Conservation (phyloP, 2,888 invertebrate species). For the Timema podura region DNA sequence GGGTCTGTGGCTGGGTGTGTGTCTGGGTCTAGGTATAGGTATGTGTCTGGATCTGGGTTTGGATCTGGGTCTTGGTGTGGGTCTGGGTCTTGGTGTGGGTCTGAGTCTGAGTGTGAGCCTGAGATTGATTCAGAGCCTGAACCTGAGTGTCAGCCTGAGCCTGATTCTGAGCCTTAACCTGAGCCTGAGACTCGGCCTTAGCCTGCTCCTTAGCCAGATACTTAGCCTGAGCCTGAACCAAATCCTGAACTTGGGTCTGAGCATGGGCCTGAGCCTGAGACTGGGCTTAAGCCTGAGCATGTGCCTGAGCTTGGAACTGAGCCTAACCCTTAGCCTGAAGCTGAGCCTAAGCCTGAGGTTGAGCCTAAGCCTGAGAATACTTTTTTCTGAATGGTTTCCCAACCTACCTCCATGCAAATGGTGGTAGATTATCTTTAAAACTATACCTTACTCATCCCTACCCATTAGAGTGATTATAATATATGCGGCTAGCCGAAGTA, state of each 20-base stretch:
- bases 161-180: slow-evolving; percentile 33
- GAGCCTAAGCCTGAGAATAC: slow-evolving; percentile 26
- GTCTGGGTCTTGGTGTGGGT: too few species aligned
- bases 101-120: background rate
- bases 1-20: slow-evolving; percentile 31
- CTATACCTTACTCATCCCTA: too few species aligned
- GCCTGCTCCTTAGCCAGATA: too few species aligned
- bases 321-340: background rate
- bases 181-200: slow-evolving; percentile 30
- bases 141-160: slow-evolving; percentile 30
- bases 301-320: slow-evolving; percentile 17
- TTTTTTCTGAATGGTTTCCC: too few species aligned
- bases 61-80: background rate
- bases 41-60: background rate
- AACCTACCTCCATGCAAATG: too few species aligned
- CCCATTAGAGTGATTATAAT: too few species aligned
- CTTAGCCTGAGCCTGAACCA: slow-evolving; percentile 33
- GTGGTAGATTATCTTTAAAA: too few species aligned
- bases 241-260: slow-evolving; percentile 30
- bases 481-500: too few species aligned
- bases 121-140: slow-evolving; percentile 23
- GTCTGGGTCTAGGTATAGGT: slow-evolving; percentile 21
- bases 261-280: slow-evolving; percentile 20
- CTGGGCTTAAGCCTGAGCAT: slow-evolving; percentile 23
- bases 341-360: slow-evolving; percentile 17